phyloP scores from a whole-genome alignment of 2,888 invertebrate species.

The Agrochola litura region DNA sequence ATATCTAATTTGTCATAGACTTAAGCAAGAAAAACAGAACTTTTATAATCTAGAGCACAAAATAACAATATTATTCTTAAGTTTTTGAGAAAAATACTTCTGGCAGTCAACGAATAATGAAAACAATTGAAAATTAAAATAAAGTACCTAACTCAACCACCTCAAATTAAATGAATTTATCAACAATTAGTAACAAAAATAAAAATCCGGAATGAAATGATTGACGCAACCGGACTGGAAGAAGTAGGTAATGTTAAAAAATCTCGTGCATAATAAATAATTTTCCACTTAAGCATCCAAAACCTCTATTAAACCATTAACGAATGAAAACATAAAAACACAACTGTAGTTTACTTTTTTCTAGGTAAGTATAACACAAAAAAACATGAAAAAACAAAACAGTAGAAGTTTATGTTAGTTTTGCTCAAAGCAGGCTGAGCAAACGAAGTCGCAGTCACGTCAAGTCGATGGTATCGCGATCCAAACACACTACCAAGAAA shows the following conservation, averaged over 20 bases:
- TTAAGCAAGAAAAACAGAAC: not conserved
- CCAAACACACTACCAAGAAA: conserved; percentile 62
- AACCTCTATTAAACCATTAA: conserved; percentile 44
- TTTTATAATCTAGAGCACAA: not conserved
- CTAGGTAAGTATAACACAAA: conserved; percentile 24
- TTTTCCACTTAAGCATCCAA: conserved; percentile 14
- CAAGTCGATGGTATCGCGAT: conserved; percentile 82
- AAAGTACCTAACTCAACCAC: not conserved
- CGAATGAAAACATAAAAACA: conserved; percentile 23
- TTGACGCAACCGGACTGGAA: not conserved
- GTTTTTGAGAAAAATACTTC: not conserved
- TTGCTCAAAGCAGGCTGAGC: conserved; percentile 84
- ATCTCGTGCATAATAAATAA: conserved; percentile 18
- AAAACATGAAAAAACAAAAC: conserved; percentile 68
- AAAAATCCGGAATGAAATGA: not conserved
- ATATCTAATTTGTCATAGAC: not conserved
- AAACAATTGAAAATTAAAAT: not conserved
- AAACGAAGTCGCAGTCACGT: conserved; percentile 85
- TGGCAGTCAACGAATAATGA: not conserved
- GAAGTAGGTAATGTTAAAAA: conserved; percentile 1
- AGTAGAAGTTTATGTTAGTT: conserved; percentile 88
- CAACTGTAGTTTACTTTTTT: not conserved
- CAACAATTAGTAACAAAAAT: not conserved
- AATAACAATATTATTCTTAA: not conserved
- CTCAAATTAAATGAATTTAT: not conserved